phyloP scores from a whole-genome alignment of 2,113 vertebrate species.

The Passer domesticus region DNA sequence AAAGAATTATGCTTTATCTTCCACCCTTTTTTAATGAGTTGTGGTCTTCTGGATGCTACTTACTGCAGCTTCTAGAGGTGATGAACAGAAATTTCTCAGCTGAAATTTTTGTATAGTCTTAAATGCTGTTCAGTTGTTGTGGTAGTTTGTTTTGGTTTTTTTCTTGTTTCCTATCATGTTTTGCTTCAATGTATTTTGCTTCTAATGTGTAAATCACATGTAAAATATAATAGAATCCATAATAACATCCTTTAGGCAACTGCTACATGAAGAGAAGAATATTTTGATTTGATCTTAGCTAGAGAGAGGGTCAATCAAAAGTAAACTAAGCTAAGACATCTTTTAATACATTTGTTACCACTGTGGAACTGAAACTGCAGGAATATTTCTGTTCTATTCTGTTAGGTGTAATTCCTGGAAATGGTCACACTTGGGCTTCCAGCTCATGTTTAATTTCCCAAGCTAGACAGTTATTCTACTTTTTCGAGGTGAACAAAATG shows the following conservation, averaged over 20 bases:
- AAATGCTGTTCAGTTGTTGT: neutral
- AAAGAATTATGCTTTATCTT: neutral
- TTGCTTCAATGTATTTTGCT: neutral
- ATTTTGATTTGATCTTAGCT: neutral
- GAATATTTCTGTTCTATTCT: neutral
- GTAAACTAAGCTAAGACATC: neutral
- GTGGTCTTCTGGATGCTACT: neutral
- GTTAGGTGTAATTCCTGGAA: slow-evolving; percentile 19
- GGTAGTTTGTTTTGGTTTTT: neutral
- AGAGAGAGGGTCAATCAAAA: neutral
- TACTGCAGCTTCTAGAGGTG: neutral
- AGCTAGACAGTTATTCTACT: neutral
- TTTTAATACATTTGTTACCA: neutral
- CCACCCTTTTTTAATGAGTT: neutral
- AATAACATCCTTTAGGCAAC: neutral
- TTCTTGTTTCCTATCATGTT: neutral
- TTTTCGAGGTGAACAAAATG: neutral
- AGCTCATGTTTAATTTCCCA: slow-evolving; percentile 3
- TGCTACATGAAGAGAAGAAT: neutral
- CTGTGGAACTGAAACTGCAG: neutral
- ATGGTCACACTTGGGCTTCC: neutral
- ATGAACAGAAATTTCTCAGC: neutral
- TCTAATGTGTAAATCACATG: neutral
- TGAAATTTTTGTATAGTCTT: neutral
- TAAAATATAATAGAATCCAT: neutral